Conservation (phyloP, 2,888 invertebrate species). For the Pseudococcus longispinus region DNA sequence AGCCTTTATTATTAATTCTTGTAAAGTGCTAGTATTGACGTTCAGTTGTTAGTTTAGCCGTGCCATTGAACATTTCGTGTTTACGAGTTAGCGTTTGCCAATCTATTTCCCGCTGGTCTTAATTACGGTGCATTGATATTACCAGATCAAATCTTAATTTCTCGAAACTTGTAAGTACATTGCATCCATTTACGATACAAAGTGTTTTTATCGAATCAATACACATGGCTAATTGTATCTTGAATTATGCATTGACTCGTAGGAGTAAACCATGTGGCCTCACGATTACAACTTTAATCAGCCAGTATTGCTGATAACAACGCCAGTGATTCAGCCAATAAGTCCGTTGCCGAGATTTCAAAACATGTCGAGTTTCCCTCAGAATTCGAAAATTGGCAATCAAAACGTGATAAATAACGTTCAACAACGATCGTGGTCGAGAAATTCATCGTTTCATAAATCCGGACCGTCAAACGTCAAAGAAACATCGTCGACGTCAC, state of each 20-base stretch:
- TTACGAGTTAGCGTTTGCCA: neutral
- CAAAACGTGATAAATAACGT: neutral
- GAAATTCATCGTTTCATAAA: neutral
- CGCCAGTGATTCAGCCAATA: neutral
- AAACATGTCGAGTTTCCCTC: neutral
- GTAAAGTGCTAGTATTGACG: neutral
- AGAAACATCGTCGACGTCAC: neutral
- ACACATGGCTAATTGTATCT: neutral
- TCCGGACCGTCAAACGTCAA: neutral
- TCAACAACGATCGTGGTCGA: neutral
- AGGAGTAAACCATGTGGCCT: neutral
- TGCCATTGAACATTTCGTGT: neutral
- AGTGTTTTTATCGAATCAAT: neutral
- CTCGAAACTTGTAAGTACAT: neutral
- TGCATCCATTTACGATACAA: neutral
- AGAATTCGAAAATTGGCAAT: neutral
- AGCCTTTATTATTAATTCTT: neutral
- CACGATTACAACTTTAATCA: neutral
- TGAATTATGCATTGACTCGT: neutral
- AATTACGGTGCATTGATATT: too few relatives aligned
- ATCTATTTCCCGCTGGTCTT: too few relatives aligned
- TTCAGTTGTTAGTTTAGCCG: neutral
- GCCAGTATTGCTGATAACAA: neutral
- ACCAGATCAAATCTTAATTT: too few relatives aligned
- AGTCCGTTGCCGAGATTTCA: neutral